Percentiles rank a stretch among this genome's conserved stretches.
phyloP scores from a whole-genome alignment of 2,797 vertebrate genomes.

The Alca torda region DNA sequence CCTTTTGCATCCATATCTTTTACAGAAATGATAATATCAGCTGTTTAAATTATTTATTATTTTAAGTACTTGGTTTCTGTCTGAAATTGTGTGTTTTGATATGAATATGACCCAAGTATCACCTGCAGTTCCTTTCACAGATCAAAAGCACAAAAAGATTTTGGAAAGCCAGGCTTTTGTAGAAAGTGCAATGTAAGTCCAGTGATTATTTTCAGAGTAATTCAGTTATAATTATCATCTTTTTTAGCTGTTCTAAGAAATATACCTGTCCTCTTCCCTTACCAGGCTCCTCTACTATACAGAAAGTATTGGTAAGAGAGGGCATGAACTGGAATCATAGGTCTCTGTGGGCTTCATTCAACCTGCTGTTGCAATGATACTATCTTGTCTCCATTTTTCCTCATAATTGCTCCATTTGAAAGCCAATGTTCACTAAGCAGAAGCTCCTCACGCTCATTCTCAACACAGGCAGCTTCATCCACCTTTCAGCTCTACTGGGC shows the following conservation, averaged over 20 bases:
- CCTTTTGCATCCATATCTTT: not conserved
- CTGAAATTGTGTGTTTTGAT: not conserved
- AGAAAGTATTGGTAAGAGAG: not conserved
- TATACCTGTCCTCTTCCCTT: not conserved
- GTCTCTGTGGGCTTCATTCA: not conserved
- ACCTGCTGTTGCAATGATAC: not conserved
- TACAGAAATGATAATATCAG: not conserved
- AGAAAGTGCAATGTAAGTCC: not conserved
- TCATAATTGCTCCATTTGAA: not conserved
- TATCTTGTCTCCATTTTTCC: not conserved
- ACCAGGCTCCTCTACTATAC: not conserved
- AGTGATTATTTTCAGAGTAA: not conserved
- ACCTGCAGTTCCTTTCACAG: not conserved
- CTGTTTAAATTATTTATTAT: not conserved
- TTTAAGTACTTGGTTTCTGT: not conserved
- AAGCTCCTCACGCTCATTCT: accelerated
- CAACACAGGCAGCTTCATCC: not conserved
- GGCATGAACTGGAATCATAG: not conserved
- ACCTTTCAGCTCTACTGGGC: not conserved
- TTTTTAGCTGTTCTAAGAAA: not conserved
- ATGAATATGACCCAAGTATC: not conserved
- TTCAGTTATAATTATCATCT: not conserved
- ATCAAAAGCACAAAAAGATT: not conserved
- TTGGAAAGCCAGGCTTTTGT: not conserved
- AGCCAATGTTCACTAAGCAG: not conserved